These are phyloP conservation scores for Drosophila suboccidentalis DNA, from an alignment of 2,888 invertebrate genomes.

Conservation along the genomic window DNA sequence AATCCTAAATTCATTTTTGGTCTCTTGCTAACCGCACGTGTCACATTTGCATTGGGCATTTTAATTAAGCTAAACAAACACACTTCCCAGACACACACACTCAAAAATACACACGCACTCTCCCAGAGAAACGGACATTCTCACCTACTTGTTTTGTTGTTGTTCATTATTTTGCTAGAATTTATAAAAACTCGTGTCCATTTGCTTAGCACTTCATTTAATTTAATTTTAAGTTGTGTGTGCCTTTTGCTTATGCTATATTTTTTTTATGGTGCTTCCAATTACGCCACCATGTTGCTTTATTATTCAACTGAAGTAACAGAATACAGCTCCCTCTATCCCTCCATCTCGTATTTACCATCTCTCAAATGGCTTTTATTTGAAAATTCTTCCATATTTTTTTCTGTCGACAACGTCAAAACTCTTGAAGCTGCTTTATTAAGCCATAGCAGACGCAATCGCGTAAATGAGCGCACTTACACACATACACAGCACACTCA, in stretches of 20 bases:
- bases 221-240: constrained; percentile 59
- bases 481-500: constrained; percentile 5
- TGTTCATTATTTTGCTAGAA: constrained; percentile 14
- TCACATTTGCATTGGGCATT: constrained; percentile 56
- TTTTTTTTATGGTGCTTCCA: constrained; percentile 62
- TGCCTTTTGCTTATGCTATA: constrained; percentile 52
- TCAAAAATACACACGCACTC: constrained; percentile 13
- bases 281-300: constrained; percentile 75
- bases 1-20: constrained; percentile 32
- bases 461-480: constrained; percentile 70
- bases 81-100: background rate
- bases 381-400: constrained; percentile 17
- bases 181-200: constrained; percentile 30
- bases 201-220: constrained; percentile 69
- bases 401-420: constrained; percentile 45
- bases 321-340: background rate
- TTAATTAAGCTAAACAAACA: constrained; percentile 73
- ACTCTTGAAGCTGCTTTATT: constrained; percentile 74
- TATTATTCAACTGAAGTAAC: constrained; percentile 56
- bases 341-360: constrained; percentile 11
- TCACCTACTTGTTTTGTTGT: background rate
- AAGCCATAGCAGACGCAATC: constrained; percentile 74
- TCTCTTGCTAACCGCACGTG: constrained; percentile 27
- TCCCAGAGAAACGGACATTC: background rate
- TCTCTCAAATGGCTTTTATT: constrained; percentile 62